Evolutionary conservation across 1,140 invertebrate species (phyloP), one percentile per base, ranked within the genome.

Genomic region (Holcopasites calliopsidis): DNA sequence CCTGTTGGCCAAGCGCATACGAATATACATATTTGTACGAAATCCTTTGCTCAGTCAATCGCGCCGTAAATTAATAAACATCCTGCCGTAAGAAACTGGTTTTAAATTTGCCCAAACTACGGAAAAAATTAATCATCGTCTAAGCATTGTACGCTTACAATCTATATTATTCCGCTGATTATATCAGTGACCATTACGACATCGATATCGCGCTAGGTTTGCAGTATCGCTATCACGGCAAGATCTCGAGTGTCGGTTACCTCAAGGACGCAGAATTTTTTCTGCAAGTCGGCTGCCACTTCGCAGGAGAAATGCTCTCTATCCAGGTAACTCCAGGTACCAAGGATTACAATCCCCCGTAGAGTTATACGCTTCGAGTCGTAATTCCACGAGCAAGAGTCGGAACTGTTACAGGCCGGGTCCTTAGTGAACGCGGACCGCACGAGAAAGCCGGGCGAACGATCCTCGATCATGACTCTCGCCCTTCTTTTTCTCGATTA

Each of bases 121-220:
- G 28, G 28, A 3, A 6, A 35, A 49, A 47, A 13, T 21, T 6
- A 16, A 23, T 10, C 42, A 10, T 16, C 6, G n/a, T 23, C 10
- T 1, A 10, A 16, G 26, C 62, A 38, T 58, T 16, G 18, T 40
- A n/a, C n/a, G 50, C 65, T 66, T 74, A 74, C 70, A 23, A 35
- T 65, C 47, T 4, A n/a, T 42, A 44, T 35, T 54, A 64, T 65
- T 73, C 49, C 31, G 42, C 28, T 21, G 35, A 35, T 65, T 73
- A 55, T 40, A 57, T 66, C 50, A 47, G 61, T 33, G 26, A 31
- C 21, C 52, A 52, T 82, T 82, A 77, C 80, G 75, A 40, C 74
- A 86, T 83, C 72, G 80, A 74, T 69, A 57, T 71, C 8, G 60
- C 78, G n/a, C 73, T 78, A 26, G 68, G 70, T 83, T 85, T 86